phyloP scores from a whole-genome alignment of 35 echinoderm and acorn worm genomes.

The Apostichopus californicus region DNA sequence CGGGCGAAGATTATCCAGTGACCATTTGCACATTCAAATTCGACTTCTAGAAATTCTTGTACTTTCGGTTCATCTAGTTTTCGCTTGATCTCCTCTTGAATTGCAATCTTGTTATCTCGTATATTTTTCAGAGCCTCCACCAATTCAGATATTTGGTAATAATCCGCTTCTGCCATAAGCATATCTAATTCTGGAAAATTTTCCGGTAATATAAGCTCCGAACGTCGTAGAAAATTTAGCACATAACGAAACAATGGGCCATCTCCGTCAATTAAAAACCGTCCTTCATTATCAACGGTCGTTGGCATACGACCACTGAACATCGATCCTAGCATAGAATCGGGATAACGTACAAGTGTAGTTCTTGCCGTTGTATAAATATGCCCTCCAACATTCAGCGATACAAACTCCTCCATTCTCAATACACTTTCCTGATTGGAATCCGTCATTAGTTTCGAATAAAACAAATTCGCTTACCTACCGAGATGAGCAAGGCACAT shows the following conservation, averaged over 20 bases:
- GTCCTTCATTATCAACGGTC: slow-evolving; percentile 59
- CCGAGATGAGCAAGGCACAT: too few relatives aligned
- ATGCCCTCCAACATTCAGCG: slow-evolving; percentile 75
- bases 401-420: slow-evolving; percentile 56
- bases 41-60: slow-evolving; percentile 89
- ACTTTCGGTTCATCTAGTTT: slow-evolving; percentile 50
- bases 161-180: slow-evolving; percentile 68
- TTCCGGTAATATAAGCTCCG: slow-evolving; percentile 73
- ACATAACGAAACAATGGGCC: slow-evolving; percentile 70
- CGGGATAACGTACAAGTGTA: slow-evolving; percentile 70
- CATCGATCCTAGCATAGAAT: slow-evolving; percentile 92
- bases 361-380: slow-evolving; percentile 70
- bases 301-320: slow-evolving; percentile 77
- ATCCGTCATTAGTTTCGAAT: not conserved
- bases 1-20: slow-evolving; percentile 88
- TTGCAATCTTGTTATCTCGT: slow-evolving; percentile 20
- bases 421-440: not conserved
- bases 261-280: slow-evolving; percentile 80
- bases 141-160: slow-evolving; percentile 55
- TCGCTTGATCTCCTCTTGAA: slow-evolving; percentile 47
- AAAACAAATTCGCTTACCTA: not conserved
- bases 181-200: slow-evolving; percentile 81
- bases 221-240: slow-evolving; percentile 75
- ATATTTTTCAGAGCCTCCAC: slow-evolving; percentile 53
- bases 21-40: slow-evolving; percentile 96